Evolutionary conservation across 2,888 invertebrate genomes (phyloP), one percentile per base, ranked within the genome.

Genomic region (Catocala nupta): DNA sequence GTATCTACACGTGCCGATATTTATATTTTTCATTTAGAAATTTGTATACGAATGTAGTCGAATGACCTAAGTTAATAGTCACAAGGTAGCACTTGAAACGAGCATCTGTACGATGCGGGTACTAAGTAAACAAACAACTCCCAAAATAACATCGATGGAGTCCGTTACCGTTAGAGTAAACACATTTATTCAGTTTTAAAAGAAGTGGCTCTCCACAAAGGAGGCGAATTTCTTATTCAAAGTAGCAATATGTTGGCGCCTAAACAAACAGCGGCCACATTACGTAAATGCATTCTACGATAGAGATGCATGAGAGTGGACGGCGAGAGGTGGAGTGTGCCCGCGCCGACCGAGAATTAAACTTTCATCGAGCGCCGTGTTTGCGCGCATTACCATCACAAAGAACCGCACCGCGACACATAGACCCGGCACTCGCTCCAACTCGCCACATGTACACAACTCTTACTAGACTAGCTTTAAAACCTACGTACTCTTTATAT

Each of bases 201-300:
- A 70, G 75, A 73, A 65, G 60, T 59, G 67, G 67, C 39, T 70
- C 58, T 67, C 67, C 67, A 81, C 85, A 86, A 86, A 86, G 83
- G 82, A 79, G 68, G 70, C 80, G 80, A 85, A 89, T 89, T 75
- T 88, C 83, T 88, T 90, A 92, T 91, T 90, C 86, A 89, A 90
- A 92, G 90, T 88, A 87, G 91, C 91, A 89, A 90, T 90, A 90
- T 83, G 82, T 75, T 82, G 78, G 88, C 81, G 87, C 91, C 91
- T 91, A 89, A 90, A 88, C 87, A 87, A 91, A 92, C 90, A 91
- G 49, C 59, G 72, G 52, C 60, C 80, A 78, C 84, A 83, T 85
- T 84, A 82, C 85, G 85, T 81, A 82, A 84, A 85, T 82, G 89
- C 86, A 83, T 81, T 81, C 82, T 44, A 61, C 59, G 80, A 82